Evolutionary conservation across 1,140 invertebrate genomes (phyloP).

Genomic region (Rhagoletis zephyria): DNA sequence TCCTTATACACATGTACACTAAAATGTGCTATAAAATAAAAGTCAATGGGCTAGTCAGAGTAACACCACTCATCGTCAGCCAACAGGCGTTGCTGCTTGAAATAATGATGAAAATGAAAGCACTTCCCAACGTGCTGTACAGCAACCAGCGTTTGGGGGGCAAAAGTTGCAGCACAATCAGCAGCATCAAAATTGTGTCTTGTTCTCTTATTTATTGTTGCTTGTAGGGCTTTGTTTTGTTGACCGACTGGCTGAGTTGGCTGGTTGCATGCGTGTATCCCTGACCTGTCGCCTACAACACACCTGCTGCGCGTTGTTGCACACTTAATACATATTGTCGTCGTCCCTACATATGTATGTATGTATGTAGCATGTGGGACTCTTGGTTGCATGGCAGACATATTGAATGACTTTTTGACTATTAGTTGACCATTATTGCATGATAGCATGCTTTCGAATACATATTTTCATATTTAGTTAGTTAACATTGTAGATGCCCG

Average conservation of each 20-base stretch:
- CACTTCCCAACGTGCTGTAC: not conserved
- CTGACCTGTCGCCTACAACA: not conserved
- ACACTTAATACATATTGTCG: not conserved
- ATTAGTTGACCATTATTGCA: not conserved
- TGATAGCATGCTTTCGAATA: not conserved
- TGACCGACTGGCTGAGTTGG: not conserved
- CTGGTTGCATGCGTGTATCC: not conserved
- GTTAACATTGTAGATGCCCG: too few relatives aligned
- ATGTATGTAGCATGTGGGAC: not conserved
- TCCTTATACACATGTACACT: too few relatives aligned
- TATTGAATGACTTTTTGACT: too few relatives aligned
- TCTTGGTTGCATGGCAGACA: not conserved
- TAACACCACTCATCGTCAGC: not conserved
- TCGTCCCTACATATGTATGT: too few relatives aligned
- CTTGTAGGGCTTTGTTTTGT: not conserved
- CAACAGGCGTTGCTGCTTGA: not conserved
- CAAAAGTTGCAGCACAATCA: not conserved
- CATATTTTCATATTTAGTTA: too few relatives aligned
- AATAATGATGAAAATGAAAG: slow-evolving; percentile 8
- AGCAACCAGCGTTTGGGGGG: not conserved
- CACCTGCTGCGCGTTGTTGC: not conserved
- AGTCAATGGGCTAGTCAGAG: not conserved
- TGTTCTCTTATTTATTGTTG: not conserved
- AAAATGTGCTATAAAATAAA: not conserved
- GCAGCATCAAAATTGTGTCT: not conserved